Base-by-base conservation (phyloP, 2,113 vertebrate genomes). In the Paradoxurus hermaphroditus region DNA sequence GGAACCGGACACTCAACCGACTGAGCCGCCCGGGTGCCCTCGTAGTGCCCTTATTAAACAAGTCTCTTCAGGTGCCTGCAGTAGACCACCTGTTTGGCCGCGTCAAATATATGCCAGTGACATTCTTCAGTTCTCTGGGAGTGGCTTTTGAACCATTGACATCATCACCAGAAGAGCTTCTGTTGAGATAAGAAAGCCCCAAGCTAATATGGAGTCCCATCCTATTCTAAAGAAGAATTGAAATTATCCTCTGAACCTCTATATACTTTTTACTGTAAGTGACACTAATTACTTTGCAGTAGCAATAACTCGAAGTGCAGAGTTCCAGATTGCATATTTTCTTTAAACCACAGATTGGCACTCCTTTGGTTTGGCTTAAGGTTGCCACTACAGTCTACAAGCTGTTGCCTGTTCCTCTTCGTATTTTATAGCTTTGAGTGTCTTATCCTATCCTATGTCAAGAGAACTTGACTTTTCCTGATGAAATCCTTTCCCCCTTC, bases 261-360 rank as follows among this genome's bases (percentile, higher is more conserved):
- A 82, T 34, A 10, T 95, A 59, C n/a, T 86, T 77, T 84, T 95
- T 83, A 56, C 90, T 82, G 41, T 95, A 91, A 94, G 70, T 68
- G 85, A 46, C 82, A 83, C 65, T 95, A 49, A 86, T 96, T 96
- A 96, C 65, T 95, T 95, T 92, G 41, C 11, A 83, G 85, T 97
- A 97, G 94, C 41, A 95, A n/a, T 94, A 94, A 94, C 53, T 96
- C 94, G 68, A 91, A 85, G 90, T 94, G 12, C 94, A 97, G 49
- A 94, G 77, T 86, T 96, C 59, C 75, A 95, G 72, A 97, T 90
- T 94, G 56, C 51, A 19, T 96, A 49, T 91, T 93, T 97, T 94
- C 81, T 93, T 96, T 94, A 92, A 94, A 92, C 27, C 68, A 81
- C 91, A 96, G 70, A 62, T 46, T 96, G 88, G 16, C 46, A 73